Base-by-base conservation (phyloP, 2,113 vertebrate species). In the Maccullochella peelii region DNA sequence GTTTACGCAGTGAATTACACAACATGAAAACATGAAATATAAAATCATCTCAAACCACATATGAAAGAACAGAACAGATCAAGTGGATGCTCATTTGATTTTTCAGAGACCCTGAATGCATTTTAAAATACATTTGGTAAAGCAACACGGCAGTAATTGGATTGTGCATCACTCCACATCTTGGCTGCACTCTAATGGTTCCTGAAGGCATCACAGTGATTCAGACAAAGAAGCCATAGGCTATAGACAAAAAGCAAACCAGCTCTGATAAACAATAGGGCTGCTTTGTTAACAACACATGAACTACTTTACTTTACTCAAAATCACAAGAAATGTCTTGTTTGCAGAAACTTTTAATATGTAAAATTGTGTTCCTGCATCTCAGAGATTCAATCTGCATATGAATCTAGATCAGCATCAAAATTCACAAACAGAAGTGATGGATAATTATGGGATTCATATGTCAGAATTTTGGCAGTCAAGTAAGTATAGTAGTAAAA, bases 71-170 rank as follows among this genome's bases (percentile, higher is more conserved):
- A 44, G 52, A 81, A 47, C 77, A 65, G 6, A 74, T 70, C 44
- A 75, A 58, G 58, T 66, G 47, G 68, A 52, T 4, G 38, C 52
- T 86, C 7, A 52, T 85, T 78, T 62, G 87, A 80, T 89, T 84
- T 67, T 14, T 68, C 63, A 49, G 25, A 82, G 44, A 63, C 23
- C 16, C 15, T 67, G 59, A 83, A 82, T 72, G 62, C 57, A 59
- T 81, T 90, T 86, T 23, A 55, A 72, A 78, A 73, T 70, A 74
- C 55, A 89, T 88, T 83, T 79, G 23, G 23, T 65, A n/a, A 61
- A 73, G 57, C 36, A 76, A 21, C 42, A 61, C 14, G 9, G 44
- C 62, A 59, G 42, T 84, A 87, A 88, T 87, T 75, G 14, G 82
- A 91, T 89, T 88, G 30, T 57, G 44, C 57, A 83, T 84, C 8